phyloP scores from a whole-genome alignment of 2,113 vertebrate species.

The Paradisaea rubra region DNA sequence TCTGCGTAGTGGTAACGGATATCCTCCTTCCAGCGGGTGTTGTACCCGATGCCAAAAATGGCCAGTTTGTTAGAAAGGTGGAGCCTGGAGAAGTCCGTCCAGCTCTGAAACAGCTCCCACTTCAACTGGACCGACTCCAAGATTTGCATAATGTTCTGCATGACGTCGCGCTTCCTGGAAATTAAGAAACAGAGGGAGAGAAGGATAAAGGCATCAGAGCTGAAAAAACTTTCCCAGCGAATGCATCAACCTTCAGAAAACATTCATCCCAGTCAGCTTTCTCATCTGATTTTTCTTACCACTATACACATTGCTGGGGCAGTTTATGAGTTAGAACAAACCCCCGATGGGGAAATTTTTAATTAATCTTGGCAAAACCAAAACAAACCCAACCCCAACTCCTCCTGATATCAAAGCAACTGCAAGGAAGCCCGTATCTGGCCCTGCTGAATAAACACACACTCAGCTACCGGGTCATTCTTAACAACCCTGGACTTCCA shows the following conservation, averaged over 20 bases:
- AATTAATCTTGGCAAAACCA: neutral
- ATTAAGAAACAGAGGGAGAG: neutral
- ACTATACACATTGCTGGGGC: neutral
- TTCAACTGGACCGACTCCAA: slow-evolving; percentile 93
- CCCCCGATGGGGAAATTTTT: neutral
- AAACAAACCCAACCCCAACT: neutral
- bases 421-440: neutral
- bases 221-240: accelerated
- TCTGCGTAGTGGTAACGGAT: slow-evolving; percentile 95
- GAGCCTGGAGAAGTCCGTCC: slow-evolving; percentile 94
- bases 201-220: neutral
- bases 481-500: neutral
- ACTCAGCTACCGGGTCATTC: neutral
- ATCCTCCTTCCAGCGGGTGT: slow-evolving; percentile 95
- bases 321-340: neutral
- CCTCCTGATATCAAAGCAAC: neutral
- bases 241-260: neutral
- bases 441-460: neutral
- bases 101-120: slow-evolving; percentile 97
- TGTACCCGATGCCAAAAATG: slow-evolving; percentile 95
- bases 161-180: slow-evolving; percentile 80
- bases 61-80: slow-evolving; percentile 98
- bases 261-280: neutral
- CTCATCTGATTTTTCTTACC: neutral
- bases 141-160: slow-evolving; percentile 94